Evolutionary conservation across 2,797 vertebrate species (phyloP).

Genomic region (Megaceryle alcyon): DNA sequence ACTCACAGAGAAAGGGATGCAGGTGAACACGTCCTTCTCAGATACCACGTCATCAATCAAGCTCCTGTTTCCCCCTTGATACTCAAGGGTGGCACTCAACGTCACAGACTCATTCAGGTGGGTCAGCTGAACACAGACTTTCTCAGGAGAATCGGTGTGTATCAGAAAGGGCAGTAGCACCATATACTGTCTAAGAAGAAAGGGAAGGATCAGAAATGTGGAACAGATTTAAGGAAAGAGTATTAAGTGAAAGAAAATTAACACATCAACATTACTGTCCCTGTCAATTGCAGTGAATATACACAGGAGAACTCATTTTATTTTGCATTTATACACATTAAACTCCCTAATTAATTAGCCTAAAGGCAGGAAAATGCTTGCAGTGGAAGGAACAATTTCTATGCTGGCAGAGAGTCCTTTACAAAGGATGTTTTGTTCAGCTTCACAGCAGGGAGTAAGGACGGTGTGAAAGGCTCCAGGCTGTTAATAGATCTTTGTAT

Average conservation of each 20-base stretch:
- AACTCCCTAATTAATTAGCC: neutral
- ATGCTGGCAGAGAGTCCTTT: neutral
- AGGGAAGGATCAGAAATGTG: neutral
- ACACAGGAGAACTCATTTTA: neutral
- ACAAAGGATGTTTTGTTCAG: constrained; percentile 46
- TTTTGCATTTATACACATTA: constrained; percentile 7
- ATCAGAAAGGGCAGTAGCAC: constrained; percentile 37
- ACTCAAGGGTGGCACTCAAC: constrained; percentile 36
- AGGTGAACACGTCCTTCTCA: neutral
- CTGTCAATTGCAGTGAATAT: neutral
- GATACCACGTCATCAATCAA: constrained; percentile 51
- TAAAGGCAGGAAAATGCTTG: constrained; percentile 2
- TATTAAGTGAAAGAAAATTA: neutral
- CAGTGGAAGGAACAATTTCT: constrained; percentile 28
- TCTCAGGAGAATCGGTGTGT: constrained; percentile 14
- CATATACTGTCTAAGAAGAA: constrained; percentile 68
- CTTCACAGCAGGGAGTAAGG: constrained; percentile 2
- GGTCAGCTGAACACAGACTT: constrained; percentile 72
- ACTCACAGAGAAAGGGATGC: constrained; percentile 71
- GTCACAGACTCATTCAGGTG: constrained; percentile 76
- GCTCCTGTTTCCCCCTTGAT: constrained; percentile 34
- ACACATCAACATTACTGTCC: neutral
- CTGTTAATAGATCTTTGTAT: constrained; percentile 48
- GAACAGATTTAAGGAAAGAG: neutral
- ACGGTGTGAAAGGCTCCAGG: constrained; percentile 12